Percentiles rank a stretch among this genome's conserved stretches.
These are phyloP conservation scores for Yponomeuta cagnagella DNA, from an alignment of 2,888 invertebrate species.

Conservation along the genomic window DNA sequence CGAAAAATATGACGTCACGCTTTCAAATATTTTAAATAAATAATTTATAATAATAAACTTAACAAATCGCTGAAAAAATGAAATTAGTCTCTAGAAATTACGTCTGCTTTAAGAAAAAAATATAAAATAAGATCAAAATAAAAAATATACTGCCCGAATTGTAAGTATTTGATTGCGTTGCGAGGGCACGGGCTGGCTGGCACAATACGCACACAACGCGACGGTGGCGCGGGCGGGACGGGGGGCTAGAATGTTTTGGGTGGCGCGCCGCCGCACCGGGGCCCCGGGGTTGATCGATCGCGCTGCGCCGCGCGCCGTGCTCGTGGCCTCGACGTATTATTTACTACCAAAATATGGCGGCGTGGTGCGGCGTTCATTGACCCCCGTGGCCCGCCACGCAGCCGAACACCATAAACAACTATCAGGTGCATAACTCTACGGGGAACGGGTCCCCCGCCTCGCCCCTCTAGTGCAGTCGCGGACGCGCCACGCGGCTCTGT, in stretches of 20 bases:
- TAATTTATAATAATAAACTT: no score
- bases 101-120: no score
- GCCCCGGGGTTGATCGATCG: constrained; percentile 56
- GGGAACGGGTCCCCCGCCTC: constrained; percentile 49
- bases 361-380: constrained; percentile 61
- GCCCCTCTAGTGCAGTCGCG: constrained; percentile 31
- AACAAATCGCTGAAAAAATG: no score
- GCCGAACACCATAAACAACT: constrained; percentile 50
- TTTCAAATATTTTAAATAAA: no score
- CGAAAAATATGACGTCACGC: no score
- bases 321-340: constrained; percentile 43
- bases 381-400: constrained; percentile 41
- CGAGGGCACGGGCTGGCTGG: neutral
- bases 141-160: no score
- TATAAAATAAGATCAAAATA: no score
- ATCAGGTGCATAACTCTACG: constrained; percentile 44
- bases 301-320: constrained; percentile 57
- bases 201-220: neutral
- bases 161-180: neutral
- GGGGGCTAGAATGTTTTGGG: constrained; percentile 58
- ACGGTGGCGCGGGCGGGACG: constrained; percentile 8
- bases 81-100: no score
- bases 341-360: constrained; percentile 71
- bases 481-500: constrained; percentile 17
- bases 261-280: constrained; percentile 57